A percentile compares a stretch with the other conserved stretches of the same genome.
Evolutionary conservation across 2,797 vertebrate genomes (phyloP).

Genomic region (Apogon talboti): DNA sequence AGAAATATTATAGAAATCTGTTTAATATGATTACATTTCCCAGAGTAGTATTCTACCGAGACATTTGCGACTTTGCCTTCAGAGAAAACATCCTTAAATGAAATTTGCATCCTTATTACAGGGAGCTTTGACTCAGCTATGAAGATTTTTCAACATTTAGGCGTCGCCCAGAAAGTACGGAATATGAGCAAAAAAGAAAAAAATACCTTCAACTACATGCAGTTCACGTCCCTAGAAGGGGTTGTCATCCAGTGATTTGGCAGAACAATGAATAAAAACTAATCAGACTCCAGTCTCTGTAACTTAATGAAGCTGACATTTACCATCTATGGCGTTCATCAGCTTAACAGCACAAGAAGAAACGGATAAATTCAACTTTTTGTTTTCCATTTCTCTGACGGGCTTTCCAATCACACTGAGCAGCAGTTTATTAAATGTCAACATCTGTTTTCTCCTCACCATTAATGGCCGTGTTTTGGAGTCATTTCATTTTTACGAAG

Average conservation of each 20-base stretch:
- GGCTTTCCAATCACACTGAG: neutral
- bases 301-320: conserved; percentile 11
- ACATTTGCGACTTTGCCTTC: neutral
- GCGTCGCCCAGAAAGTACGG: too few relatives aligned
- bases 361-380: neutral
- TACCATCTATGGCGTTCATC: conserved; percentile 27
- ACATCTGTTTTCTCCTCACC: conserved; percentile 19
- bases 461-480: conserved; percentile 30
- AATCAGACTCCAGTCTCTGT: neutral
- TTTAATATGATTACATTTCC: conserved; percentile 13
- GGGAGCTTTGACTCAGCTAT: neutral
- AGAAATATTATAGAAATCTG: neutral
- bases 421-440: neutral
- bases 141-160: neutral
- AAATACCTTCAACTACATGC: too few relatives aligned
- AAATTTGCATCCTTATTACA: conserved; percentile 12
- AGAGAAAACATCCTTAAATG: conserved; percentile 6
- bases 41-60: neutral
- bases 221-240: too few relatives aligned
- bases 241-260: neutral
- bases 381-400: conserved; percentile 1
- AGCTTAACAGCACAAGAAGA: neutral
- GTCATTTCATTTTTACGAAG: conserved; percentile 1
- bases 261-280: conserved; percentile 6
- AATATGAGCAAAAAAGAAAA: too few relatives aligned